Conservation (phyloP, 2,113 vertebrate species). For the Conger conger region DNA sequence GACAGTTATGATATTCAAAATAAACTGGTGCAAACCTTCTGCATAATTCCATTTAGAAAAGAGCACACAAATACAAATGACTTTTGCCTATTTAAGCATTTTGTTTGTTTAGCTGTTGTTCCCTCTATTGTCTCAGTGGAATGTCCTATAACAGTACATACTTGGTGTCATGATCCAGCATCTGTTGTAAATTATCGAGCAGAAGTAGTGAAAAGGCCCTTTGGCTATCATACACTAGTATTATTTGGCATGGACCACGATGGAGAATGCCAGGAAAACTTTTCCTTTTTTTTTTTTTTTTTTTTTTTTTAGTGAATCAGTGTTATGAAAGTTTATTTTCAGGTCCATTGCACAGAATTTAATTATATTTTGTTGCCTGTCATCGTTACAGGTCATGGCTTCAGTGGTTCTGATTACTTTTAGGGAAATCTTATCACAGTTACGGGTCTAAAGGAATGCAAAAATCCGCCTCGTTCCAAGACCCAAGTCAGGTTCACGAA, state of each 20-base stretch:
- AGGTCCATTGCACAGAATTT: neutral
- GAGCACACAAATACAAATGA: neutral
- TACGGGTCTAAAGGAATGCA: neutral
- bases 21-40: neutral
- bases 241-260: constrained; percentile 1
- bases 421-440: neutral
- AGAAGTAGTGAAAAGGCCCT: constrained; percentile 21
- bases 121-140: constrained; percentile 30
- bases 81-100: constrained; percentile 5
- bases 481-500: neutral
- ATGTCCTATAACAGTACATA: constrained; percentile 25
- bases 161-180: constrained; percentile 27
- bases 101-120: constrained; percentile 31
- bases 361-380: neutral
- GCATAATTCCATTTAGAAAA: neutral
- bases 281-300: neutral
- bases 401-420: constrained; percentile 5
- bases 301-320: neutral
- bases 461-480: neutral
- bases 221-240: constrained; percentile 22
- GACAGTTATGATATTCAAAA: constrained; percentile 10
- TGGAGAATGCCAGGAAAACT: neutral
- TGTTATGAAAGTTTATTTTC: constrained; percentile 2
- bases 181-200: constrained; percentile 38
- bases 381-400: neutral